Base-by-base conservation (phyloP, 2,888 invertebrate genomes). In the Lumbricus terrestris region DNA sequence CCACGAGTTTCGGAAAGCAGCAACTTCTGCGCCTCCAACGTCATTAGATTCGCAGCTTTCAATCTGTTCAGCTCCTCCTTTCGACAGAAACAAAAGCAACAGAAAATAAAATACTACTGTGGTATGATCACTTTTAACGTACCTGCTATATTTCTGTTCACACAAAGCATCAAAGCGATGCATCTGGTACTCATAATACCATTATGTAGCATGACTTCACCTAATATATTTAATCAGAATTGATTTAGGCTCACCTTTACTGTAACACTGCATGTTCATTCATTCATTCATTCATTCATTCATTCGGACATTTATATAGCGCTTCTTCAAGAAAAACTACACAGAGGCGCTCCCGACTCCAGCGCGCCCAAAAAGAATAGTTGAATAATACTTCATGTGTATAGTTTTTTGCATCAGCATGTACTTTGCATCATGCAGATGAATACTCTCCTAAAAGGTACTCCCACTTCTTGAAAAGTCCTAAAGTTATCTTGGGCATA, bases 11-110 rank as follows among this genome's bases (percentile, higher is more conserved):
- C 94, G 6, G 33, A n/a, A 34, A 91, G 90, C 89, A 94, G 90
- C 88, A 93, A 91, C 91, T 94, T 94, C 82, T 94, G 91, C 88
- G 94, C 94, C 90, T 93, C 92, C 38, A 93, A 93, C 13, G 94
- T 94, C 85, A 93, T 92, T 88, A 93, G 92, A 90, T 94, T 93
- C 91, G 94, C 93, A 91, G 95, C 94, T 90, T 94, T 92, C 90
- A 95, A 92, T 8, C 96, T 96, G 94, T 96, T 96, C 94, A 97
- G 96, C 94, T 97, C 96, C 92, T 96, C 96, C 93, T 96, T 92
- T 83, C 85, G n/a, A 69, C 40, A 35, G 42, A 82, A 40, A 88
- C 37, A 47, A n/a, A 6, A 85, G 8, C 85, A 37, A 16, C 35
- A 85, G 23, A 69, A 69, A 69, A 69, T 5, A 29, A n/a, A 69